A percentile compares a stretch with the other conserved stretches of the same genome.
Evolutionary conservation across 2,797 vertebrate genomes (phyloP).

Genomic region (Ispidina picta): DNA sequence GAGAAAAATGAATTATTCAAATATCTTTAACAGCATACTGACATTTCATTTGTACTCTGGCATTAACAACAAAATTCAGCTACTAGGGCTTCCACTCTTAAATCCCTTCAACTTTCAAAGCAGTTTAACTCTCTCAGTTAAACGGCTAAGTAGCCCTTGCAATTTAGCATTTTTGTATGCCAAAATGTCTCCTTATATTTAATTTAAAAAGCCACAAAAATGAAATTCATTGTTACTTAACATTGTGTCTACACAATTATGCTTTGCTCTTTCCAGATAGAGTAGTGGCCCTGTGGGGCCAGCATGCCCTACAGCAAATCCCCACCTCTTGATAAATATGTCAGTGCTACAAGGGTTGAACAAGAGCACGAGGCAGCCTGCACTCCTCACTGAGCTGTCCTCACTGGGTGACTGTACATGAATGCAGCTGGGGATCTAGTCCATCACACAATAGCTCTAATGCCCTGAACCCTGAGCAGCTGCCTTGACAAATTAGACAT

Average conservation of each 20-base stretch:
- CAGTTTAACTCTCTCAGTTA: not conserved
- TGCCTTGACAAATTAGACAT: slow-evolving; percentile 41
- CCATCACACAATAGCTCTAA: not conserved
- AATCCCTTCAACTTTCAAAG: not conserved
- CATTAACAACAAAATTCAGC: slow-evolving; percentile 7
- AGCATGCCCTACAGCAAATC: not conserved
- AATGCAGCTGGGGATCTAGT: not conserved
- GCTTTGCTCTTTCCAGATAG: not conserved
- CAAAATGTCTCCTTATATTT: not conserved
- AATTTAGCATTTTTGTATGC: not conserved
- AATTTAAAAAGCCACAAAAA: not conserved
- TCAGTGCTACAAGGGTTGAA: slow-evolving; percentile 22
- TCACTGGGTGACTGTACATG: not conserved
- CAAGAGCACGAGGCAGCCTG: not conserved
- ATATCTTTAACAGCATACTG: slow-evolving; percentile 24
- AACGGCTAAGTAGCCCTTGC: not conserved
- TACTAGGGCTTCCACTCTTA: not conserved
- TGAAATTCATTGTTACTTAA: not conserved
- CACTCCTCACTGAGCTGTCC: not conserved
- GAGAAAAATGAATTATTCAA: slow-evolving; percentile 31
- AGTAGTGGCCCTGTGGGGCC: not conserved
- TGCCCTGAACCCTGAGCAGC: not conserved
- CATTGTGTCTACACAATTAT: not conserved
- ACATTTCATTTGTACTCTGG: slow-evolving; percentile 24
- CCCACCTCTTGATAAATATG: slow-evolving; percentile 30